Evolutionary conservation across 2,888 invertebrate species (phyloP), one percentile per base, ranked within the genome.

Genomic region (Magallana nippona): DNA sequence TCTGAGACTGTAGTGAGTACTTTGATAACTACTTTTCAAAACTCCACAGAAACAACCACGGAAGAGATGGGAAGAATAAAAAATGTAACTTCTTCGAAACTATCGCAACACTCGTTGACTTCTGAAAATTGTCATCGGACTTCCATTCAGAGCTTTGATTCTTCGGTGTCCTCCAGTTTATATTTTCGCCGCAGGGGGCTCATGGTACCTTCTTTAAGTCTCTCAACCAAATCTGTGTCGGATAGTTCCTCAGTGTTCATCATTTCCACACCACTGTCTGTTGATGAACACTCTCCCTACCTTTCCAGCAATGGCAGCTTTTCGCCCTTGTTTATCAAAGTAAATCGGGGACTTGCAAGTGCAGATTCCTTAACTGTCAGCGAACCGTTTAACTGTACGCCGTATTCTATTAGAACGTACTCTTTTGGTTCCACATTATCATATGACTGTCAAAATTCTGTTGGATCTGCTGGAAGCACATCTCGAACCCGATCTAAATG

Each of bases 351-450:
- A 11, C 22, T 63, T 11, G 22, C 63, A 10, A 63, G 63, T 22
- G 15, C 63, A 22, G 63, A 63, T 13, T 63, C 63, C 22, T 13
- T 63, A 13, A 27, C 27, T 2, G 27, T 63, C 27, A 22, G 27
- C 8, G 63, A 63, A 22, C 5, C 63, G 11, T 63, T 63, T 27
- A 63, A 11, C 1, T 63, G 63, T 22, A 63, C 63, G 2, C 63
- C 63, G 22, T 63, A 63, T 19, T 63, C 63, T 15, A 13, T 63
- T 11, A 63, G 63, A 22, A 63, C 63, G 19, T 63, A 27, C 27
- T 63, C 63, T 1, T 63, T 63, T 63, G 63, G 63, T 63, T 63
- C 63, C 10, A 63, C 63, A 10, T 63, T 63, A 15, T 63, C 63
- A 10, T 63, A 63, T 13, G 63, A 63, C 22, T 63, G 22, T 2